These are phyloP conservation scores for Hexactinellida sp. DNA, from an alignment of 37 sponge, comb jelly and placozoan genomes.

Conservation along the genomic window DNA sequence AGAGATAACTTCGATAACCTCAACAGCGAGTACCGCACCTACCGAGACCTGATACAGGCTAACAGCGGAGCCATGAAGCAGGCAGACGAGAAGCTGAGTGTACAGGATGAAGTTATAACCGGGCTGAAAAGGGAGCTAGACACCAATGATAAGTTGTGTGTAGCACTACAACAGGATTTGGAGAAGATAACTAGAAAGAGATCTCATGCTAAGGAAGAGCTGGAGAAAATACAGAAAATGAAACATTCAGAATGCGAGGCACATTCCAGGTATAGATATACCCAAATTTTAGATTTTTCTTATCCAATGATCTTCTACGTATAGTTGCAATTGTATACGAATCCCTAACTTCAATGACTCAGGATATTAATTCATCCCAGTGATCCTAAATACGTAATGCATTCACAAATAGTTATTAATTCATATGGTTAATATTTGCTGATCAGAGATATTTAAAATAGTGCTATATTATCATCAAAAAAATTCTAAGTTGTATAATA, in stretches of 20 bases:
- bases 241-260: background rate
- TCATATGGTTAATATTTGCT: too few species aligned
- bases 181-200: background rate
- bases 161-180: background rate
- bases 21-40: background rate
- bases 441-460: too few species aligned
- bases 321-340: too few species aligned
- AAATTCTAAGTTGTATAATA: too few species aligned
- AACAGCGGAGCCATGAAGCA: background rate
- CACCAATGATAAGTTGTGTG: background rate
- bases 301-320: too few species aligned
- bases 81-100: background rate
- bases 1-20: background rate
- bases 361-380: too few species aligned
- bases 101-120: background rate
- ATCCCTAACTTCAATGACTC: too few species aligned
- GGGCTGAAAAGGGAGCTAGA: background rate
- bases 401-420: too few species aligned
- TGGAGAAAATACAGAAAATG: background rate
- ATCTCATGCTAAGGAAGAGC: background rate
- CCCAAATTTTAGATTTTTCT: too few species aligned
- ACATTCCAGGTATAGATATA: slow-evolving; percentile 6
- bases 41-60: background rate
- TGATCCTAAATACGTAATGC: too few species aligned
- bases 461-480: too few species aligned